Evolutionary conservation across 2,797 vertebrate genomes (phyloP).

Genomic region (Cygnus olor): DNA sequence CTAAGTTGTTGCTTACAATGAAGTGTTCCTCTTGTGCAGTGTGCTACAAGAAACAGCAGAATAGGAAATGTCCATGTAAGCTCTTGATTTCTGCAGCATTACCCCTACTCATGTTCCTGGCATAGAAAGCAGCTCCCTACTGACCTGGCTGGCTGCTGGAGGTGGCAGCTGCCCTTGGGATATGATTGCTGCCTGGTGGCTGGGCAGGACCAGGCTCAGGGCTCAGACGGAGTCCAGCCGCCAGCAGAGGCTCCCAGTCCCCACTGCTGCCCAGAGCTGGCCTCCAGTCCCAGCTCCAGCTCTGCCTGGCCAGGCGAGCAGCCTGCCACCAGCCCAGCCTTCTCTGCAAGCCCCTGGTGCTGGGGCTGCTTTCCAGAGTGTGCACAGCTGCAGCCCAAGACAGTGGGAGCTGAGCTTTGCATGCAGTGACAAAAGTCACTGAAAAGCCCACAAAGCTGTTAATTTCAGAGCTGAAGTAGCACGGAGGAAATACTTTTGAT

Average conservation of each 20-base stretch:
- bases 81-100: neutral
- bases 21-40: neutral
- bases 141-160: neutral
- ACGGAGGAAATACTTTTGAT: neutral
- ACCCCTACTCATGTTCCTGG: rapidly evolving
- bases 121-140: too few relatives aligned
- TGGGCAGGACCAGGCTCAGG: neutral
- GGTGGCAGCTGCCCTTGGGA: neutral
- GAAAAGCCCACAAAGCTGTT: neutral
- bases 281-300: neutral
- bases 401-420: rapidly evolving
- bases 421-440: neutral
- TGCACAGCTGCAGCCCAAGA: too few relatives aligned
- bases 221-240: neutral
- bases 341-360: neutral
- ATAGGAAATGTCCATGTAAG: neutral
- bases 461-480: neutral
- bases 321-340: neutral
- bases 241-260: too few relatives aligned
- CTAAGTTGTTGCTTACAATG: neutral
- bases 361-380: neutral
- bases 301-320: neutral
- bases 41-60: neutral
- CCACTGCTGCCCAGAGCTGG: too few relatives aligned
- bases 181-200: too few relatives aligned